These are phyloP conservation scores for Hyposoter didymator DNA, from an alignment of 2,888 invertebrate species.

Conservation along the genomic window DNA sequence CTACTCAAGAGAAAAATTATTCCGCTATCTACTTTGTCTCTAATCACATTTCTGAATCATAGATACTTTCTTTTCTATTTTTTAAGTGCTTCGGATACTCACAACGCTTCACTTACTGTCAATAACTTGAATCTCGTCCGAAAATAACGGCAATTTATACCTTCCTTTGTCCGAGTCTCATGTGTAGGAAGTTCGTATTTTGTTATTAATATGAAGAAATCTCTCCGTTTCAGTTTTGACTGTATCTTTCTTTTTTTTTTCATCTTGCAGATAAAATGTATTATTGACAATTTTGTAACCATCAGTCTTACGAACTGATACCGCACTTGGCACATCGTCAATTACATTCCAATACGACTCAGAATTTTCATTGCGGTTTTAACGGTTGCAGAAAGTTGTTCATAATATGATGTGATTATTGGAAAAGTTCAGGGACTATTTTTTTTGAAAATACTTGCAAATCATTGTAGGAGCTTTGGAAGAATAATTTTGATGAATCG, in stretches of 20 bases:
- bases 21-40: conserved; percentile 17
- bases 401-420: not conserved
- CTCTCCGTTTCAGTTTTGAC: conserved; percentile 1
- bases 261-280: conserved; percentile 50
- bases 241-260: conserved; percentile 13
- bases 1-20: not conserved
- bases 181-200: conserved; percentile 9
- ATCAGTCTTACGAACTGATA: conserved; percentile 15
- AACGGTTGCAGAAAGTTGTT: conserved; percentile 4
- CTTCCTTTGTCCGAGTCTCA: conserved; percentile 1
- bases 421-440: conserved; percentile 12
- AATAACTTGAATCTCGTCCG: conserved; percentile 2
- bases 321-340: conserved; percentile 17
- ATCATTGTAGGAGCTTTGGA: not conserved
- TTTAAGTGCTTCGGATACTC: not conserved
- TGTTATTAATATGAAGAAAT: conserved; percentile 17
- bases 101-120: not conserved
- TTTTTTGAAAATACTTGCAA: conserved; percentile 2
- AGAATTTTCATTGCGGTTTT: conserved; percentile 14
- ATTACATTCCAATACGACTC: conserved; percentile 4
- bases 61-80: not conserved
- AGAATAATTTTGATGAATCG: not conserved
- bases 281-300: conserved; percentile 1
- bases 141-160: conserved; percentile 3
- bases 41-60: not conserved